Evolutionary conservation across 2,113 vertebrate species (phyloP), one percentile per base, ranked within the genome.

Genomic region (Amphiprion ocellaris): DNA sequence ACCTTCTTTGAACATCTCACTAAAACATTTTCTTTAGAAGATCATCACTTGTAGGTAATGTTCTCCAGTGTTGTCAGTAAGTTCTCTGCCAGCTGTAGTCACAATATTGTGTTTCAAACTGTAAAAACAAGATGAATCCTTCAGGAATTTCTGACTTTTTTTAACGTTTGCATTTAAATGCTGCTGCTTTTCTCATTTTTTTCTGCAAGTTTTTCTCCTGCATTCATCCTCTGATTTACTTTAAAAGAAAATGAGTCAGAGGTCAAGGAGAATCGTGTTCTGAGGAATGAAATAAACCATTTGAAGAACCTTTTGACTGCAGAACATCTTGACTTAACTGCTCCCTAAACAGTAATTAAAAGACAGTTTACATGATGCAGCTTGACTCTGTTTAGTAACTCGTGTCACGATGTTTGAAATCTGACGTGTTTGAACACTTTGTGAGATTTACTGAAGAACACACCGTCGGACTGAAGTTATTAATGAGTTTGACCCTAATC

Each of bases 401-500:
- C 23, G 10, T 61, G n/a, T 26, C 4, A 8, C 54, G 21, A 65
- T 6, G n/a, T 47, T 55, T 21, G 37, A 11, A 77, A 14, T 26
- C 46, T 28, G 5, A 21, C 24, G 11, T 55, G 23, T 30, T 8
- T 4, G 10, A 68, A 24, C 12, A 3, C 37, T 49, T 84, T 64
- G 9, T 44, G 1, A 17, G 0, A 44, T 61, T 46, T 33, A 47
- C 47, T 65, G 10, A 44, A 4, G 70, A 56, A 78, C 15, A 59
- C 39, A 33, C 26, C 11, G n/a, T n/a, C 49, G 50, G 62, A 74
- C 41, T 49, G 6, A 56, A 83, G 66, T 28, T 39, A 49, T 0
- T 24, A 61, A 80, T 74, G 16, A 65, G n/a, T 54, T 59, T 41
- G 74, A 74, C 70, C 67, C 56, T 24, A 14, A 79, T 79, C 33